Conservation (phyloP, 2,888 invertebrate genomes). For the Patella depressa region DNA sequence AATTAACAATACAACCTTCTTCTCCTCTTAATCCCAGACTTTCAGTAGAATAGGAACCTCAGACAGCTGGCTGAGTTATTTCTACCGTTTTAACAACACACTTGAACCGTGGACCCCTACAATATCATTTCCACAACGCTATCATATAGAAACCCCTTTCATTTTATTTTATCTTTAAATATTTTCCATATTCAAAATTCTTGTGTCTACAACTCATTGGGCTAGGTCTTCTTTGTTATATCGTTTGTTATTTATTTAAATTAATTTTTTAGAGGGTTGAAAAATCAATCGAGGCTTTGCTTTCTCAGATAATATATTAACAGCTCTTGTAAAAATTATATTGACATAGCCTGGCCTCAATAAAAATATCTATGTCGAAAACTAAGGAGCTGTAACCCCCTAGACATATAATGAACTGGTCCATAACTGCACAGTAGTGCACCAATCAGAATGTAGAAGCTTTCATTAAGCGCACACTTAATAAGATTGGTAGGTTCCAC, state of each 20-base stretch:
- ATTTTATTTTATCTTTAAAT: too few relatives aligned
- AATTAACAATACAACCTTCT: too few relatives aligned
- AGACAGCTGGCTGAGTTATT: neutral
- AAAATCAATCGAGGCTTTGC: too few relatives aligned
- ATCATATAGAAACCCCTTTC: too few relatives aligned
- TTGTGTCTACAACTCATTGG: too few relatives aligned
- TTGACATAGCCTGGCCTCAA: neutral
- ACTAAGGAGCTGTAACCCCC: neutral
- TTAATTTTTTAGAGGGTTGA: too few relatives aligned
- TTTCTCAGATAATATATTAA: too few relatives aligned
- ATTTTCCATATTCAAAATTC: too few relatives aligned
- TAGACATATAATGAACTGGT: neutral
- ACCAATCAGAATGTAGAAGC: neutral
- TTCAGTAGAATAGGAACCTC: neutral
- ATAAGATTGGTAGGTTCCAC: conserved; percentile 1
- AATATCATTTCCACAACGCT: neutral
- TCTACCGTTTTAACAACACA: neutral
- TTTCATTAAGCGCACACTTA: neutral
- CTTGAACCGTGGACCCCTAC: neutral
- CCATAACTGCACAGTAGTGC: neutral
- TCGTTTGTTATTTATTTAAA: too few relatives aligned
- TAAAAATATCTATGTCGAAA: neutral
- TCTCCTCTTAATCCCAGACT: too few relatives aligned
- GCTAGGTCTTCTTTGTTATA: too few relatives aligned
- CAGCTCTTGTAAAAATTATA: neutral